These are phyloP conservation scores for Drosophila multiciliata DNA, from an alignment of 2,888 invertebrate genomes.

Conservation along the genomic window DNA sequence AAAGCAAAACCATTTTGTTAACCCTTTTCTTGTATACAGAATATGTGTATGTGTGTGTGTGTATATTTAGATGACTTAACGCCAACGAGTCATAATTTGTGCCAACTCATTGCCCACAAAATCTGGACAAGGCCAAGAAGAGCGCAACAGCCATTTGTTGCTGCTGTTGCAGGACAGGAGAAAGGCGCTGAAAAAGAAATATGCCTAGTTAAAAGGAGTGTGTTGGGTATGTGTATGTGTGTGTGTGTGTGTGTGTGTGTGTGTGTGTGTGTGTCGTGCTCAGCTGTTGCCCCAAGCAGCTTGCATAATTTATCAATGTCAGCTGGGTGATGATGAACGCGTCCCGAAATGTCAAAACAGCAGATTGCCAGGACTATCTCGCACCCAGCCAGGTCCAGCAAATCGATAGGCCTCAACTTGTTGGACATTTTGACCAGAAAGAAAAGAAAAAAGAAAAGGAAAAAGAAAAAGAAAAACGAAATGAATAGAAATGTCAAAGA, in stretches of 20 bases:
- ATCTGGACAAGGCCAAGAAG: constrained; percentile 56
- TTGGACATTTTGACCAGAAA: constrained; percentile 44
- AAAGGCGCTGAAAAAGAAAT: constrained; percentile 11
- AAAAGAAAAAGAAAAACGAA: background rate
- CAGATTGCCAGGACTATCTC: constrained; percentile 61
- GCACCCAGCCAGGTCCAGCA: constrained; percentile 5
- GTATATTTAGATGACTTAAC: constrained; percentile 64
- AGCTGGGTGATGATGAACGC: constrained; percentile 73
- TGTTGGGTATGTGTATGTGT: background rate
- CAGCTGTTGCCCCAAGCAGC: constrained; percentile 53
- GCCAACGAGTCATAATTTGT: constrained; percentile 70
- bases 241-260: constrained; percentile 5
- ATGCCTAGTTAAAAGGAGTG: constrained; percentile 22
- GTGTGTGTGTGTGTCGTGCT: constrained; percentile 22
- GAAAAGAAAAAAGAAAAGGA: constrained; percentile 24
- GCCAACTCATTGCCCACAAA: constrained; percentile 75
- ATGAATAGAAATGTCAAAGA: constrained; percentile 10
- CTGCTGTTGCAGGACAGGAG: constrained; percentile 15
- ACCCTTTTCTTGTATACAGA: constrained; percentile 34
- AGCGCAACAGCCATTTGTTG: constrained; percentile 67
- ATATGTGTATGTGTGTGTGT: constrained; percentile 14
- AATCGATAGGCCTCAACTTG: constrained; percentile 75
- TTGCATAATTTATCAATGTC: constrained; percentile 80
- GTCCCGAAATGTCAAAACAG: constrained; percentile 55
- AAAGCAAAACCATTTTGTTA: constrained; percentile 48